A percentile compares a stretch with the other conserved stretches of the same genome.
phyloP scores from a whole-genome alignment of 1,140 invertebrate genomes.

The Zaprionus nigranus region DNA sequence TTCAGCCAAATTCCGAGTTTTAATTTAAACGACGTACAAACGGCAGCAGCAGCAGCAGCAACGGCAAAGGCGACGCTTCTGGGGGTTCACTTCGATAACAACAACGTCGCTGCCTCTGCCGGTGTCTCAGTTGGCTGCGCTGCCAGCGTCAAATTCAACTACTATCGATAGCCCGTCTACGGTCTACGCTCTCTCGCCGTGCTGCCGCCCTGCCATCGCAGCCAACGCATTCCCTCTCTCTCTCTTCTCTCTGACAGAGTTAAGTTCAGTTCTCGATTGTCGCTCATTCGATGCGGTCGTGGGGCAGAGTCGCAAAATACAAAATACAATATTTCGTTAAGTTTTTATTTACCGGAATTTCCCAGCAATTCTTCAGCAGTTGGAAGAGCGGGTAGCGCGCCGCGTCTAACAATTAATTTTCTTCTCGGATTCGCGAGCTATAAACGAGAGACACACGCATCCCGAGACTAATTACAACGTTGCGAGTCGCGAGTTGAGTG shows the following conservation, averaged over 20 bases:
- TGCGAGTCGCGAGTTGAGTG: background rate
- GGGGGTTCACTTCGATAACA: constrained; percentile 39
- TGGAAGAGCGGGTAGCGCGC: background rate
- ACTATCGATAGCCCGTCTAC: constrained; percentile 68
- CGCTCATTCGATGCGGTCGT: constrained; percentile 65
- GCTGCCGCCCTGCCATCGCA: background rate
- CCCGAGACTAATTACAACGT: constrained; percentile 2
- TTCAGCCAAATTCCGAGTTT: constrained; percentile 79
- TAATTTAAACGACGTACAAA: constrained; percentile 69
- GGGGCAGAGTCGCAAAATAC: constrained; percentile 6
- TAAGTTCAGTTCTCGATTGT: constrained; percentile 67
- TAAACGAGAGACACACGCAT: no score
- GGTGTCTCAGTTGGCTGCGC: background rate
- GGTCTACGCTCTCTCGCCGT: constrained; percentile 29
- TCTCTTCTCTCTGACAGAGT: constrained; percentile 52
- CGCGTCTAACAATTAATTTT: constrained; percentile 43
- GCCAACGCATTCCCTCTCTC: constrained; percentile 48
- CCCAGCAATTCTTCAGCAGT: no score
- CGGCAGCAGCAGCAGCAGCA: constrained; percentile 51
- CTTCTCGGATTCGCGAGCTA: constrained; percentile 3
- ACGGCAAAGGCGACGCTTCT: constrained; percentile 31
- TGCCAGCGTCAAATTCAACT: constrained; percentile 43
- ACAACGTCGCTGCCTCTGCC: constrained; percentile 12
- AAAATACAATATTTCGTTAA: background rate
- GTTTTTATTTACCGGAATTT: constrained; percentile 2